Evolutionary conservation across 2,797 vertebrate genomes (phyloP), one percentile per base, ranked within the genome.

Genomic region (Bradypodion pumilum): DNA sequence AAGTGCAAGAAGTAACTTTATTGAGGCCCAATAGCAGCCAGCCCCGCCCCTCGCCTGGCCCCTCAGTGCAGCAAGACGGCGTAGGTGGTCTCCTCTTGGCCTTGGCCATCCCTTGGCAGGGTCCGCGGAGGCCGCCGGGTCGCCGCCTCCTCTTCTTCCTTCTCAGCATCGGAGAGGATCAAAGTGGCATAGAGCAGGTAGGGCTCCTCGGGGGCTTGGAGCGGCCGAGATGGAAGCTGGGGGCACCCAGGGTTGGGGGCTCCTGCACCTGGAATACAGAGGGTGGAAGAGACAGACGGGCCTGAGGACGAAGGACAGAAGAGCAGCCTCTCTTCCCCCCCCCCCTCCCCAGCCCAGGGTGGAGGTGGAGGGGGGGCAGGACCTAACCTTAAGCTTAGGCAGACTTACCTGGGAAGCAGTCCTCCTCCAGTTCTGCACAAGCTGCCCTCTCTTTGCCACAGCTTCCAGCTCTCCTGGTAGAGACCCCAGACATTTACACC

Each of bases 121-220:
- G 7, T 2, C 40, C 29, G 1, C 1, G 9, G 16, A 9, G 23
- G 65, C 4, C 3, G 8, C 5, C 0, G 7, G 49, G 19, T 4
- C 2, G 19, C 49, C 12, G 6, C 65, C 3, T 68, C 65, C 25
- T 15, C 63, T 19, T 15, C 63, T 19, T 49, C 4, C 0, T 19
- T 37, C 4, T 5, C 0, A 7, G 37, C 40, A 0, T 25, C 40
- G 0, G 25, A 0, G 4, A 84, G 37, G 1, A 3, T 15, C 66
- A 63, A 35, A 25, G n/a, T 12, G 15, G 82, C 32, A 0, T 84
- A 78, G 2, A 68, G 8, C 35, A 78, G 75, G 21, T n/a, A 7
- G 1, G 82, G 10, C 23, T 72, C 75, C 29, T 23, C 23, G 7
- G 49, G 73, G 8, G 74, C 62, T 23, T 42, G 49, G n/a, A 79